phyloP scores from a whole-genome alignment of 2,888 invertebrate species.

The Lysandra coridon region DNA sequence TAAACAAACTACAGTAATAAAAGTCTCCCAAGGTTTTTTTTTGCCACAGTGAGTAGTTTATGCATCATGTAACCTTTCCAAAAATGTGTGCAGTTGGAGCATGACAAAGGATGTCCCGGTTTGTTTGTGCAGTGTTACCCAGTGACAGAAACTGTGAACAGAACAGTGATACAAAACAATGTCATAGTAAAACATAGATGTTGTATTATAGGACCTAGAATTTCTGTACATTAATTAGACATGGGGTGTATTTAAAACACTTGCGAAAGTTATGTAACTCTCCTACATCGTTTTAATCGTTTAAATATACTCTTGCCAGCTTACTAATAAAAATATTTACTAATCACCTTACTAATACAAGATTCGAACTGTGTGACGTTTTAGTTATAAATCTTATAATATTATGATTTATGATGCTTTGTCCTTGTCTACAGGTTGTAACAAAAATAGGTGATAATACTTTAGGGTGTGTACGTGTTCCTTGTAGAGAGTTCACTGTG shows the following conservation, averaged over 20 bases:
- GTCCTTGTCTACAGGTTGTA: too few species aligned
- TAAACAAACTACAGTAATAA: too few species aligned
- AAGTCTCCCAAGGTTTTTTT: too few species aligned
- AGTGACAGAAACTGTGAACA: conserved; percentile 21
- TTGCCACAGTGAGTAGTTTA: too few species aligned
- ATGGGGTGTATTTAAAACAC: neutral
- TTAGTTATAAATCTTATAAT: neutral
- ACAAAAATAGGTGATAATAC: too few species aligned
- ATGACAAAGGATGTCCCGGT: conserved; percentile 26
- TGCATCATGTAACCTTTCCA: neutral
- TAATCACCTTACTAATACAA: neutral
- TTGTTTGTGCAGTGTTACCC: conserved; percentile 36
- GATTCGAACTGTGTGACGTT: neutral
- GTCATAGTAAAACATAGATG: neutral
- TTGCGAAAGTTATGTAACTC: neutral
- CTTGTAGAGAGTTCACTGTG: too few species aligned
- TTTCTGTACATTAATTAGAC: neutral
- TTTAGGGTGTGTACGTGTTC: too few species aligned
- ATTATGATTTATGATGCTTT: too few species aligned
- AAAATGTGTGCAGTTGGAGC: conserved; percentile 30
- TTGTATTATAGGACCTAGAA: conserved; percentile 20
- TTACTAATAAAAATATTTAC: neutral
- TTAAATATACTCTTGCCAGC: neutral
- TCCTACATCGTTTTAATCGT: neutral
- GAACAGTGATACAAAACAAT: conserved; percentile 4